A percentile compares a stretch with the other conserved stretches of the same genome.
Conservation (phyloP, 2,888 invertebrate genomes). For the Colletes collaris region DNA sequence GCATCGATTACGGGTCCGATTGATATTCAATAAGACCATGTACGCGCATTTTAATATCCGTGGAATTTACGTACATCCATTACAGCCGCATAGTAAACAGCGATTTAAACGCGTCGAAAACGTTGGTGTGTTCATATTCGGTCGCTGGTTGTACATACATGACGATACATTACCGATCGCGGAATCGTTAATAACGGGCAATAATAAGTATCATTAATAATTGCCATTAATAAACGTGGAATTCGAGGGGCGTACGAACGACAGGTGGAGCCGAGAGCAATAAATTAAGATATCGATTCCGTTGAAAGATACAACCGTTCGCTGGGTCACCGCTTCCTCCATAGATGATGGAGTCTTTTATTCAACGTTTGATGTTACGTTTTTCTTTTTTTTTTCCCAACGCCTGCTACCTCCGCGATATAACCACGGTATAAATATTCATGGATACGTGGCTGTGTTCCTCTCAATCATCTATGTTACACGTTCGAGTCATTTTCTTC, state of each 20-base stretch:
- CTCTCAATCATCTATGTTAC: slow-evolving; percentile 50
- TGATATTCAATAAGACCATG: too few relatives aligned
- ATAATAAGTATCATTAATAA: not conserved
- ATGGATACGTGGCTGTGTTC: slow-evolving; percentile 58
- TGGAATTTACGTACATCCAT: too few relatives aligned
- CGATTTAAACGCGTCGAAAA: not conserved
- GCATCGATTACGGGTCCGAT: too few relatives aligned
- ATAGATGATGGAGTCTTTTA: not conserved
- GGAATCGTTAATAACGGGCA: not conserved
- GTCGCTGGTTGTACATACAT: not conserved
- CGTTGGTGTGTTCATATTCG: not conserved
- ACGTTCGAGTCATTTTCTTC: slow-evolving; percentile 26
- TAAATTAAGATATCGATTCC: slow-evolving; percentile 1
- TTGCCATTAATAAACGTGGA: not conserved
- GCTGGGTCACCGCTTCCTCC: too few relatives aligned
- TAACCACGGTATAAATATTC: slow-evolving; percentile 74
- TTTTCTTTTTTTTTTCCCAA: slow-evolving; percentile 7
- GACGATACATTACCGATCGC: not conserved
- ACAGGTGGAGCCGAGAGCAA: not conserved
- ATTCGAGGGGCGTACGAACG: slow-evolving; percentile 2
- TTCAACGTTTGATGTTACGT: not conserved
- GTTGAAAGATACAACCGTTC: not conserved
- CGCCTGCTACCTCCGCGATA: slow-evolving; percentile 39
- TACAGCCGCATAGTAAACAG: not conserved
- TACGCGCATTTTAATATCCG: too few relatives aligned